Evolutionary conservation across 2,888 invertebrate genomes (phyloP).

Genomic region (Theretra japonica): DNA sequence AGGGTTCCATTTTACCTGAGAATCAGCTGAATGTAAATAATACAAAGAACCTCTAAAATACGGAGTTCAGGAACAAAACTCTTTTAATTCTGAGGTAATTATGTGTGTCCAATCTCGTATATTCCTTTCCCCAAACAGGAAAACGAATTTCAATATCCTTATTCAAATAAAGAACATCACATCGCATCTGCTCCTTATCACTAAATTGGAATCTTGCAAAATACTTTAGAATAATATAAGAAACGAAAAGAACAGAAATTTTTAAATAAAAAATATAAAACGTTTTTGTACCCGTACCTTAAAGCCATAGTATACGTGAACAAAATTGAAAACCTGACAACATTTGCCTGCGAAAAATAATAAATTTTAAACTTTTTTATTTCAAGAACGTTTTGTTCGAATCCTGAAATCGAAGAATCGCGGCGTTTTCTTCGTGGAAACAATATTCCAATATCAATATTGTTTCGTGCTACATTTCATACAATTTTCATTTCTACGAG

Average conservation of each 20-base stretch:
- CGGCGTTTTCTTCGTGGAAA: neutral
- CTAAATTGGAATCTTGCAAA: constrained; percentile 13
- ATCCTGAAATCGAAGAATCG: neutral
- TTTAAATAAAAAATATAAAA: constrained; percentile 6
- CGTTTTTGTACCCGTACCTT: neutral
- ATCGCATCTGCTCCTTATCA: constrained; percentile 4
- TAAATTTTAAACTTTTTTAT: neutral
- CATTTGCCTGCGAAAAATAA: neutral
- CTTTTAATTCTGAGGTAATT: neutral
- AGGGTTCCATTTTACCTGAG: too few relatives aligned
- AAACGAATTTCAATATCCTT: neutral
- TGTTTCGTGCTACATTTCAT: neutral
- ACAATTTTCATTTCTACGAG: neutral
- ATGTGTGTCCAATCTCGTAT: neutral
- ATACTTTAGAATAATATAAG: neutral
- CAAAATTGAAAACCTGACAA: neutral
- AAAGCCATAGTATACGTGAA: neutral
- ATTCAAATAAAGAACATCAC: neutral
- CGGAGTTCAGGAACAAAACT: neutral
- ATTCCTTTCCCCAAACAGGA: neutral
- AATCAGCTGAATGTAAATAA: too few relatives aligned
- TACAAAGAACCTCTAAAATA: neutral
- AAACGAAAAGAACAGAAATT: constrained; percentile 8
- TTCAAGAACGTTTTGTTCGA: neutral
- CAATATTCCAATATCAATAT: neutral